Evolutionary conservation across 2,888 invertebrate species (phyloP).

Genomic region (Drosophila conformis): DNA sequence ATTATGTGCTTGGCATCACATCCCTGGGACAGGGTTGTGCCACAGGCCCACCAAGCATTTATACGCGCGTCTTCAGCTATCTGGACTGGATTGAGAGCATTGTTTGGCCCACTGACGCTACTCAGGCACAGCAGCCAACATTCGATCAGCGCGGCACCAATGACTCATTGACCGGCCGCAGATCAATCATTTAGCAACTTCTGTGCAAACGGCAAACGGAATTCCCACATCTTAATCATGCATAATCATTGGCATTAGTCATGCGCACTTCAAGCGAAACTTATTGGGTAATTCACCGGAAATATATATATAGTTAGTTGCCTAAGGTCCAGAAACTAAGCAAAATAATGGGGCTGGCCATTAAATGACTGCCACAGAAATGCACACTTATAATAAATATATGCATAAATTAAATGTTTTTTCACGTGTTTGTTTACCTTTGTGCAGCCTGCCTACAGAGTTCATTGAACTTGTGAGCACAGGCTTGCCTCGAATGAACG

Average conservation of each 20-base stretch:
- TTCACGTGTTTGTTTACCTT: no score
- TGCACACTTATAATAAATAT: not conserved
- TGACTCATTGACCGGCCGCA: no score
- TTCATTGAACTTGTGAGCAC: not conserved
- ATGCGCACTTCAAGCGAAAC: not conserved
- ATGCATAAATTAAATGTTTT: not conserved
- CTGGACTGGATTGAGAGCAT: slow-evolving; percentile 78
- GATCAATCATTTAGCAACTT: not conserved
- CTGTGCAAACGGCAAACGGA: not conserved
- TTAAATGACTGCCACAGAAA: not conserved
- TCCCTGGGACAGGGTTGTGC: slow-evolving; percentile 77
- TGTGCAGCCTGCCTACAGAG: not conserved
- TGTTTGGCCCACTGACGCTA: slow-evolving; percentile 66
- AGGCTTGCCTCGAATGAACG: not conserved
- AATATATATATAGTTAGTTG: not conserved
- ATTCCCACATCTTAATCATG: not conserved
- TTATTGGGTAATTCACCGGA: not conserved
- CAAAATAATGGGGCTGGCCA: not conserved
- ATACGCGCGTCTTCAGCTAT: slow-evolving; percentile 74
- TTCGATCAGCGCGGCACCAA: slow-evolving; percentile 43
- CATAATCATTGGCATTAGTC: not conserved
- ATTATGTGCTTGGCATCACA: slow-evolving; percentile 62
- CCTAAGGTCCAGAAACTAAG: no score
- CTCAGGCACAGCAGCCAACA: slow-evolving; percentile 16
- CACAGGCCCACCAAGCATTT: slow-evolving; percentile 75